phyloP scores from a whole-genome alignment of 1,140 invertebrate species.

The Aphelinus certus region DNA sequence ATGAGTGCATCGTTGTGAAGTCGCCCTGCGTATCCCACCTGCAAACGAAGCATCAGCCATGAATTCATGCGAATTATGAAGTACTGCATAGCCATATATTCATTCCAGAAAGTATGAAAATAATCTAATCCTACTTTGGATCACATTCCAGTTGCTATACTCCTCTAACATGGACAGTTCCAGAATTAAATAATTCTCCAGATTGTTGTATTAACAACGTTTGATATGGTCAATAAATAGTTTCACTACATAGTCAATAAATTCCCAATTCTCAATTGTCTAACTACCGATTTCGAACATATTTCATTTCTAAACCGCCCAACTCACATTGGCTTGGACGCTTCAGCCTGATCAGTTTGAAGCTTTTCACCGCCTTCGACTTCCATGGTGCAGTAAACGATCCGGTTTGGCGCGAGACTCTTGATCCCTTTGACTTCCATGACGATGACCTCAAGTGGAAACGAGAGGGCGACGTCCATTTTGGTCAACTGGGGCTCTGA shows the following conservation, averaged over 20 bases:
- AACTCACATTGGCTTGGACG: conserved; percentile 94
- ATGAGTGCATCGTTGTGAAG: conserved; percentile 96
- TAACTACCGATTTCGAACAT: neutral
- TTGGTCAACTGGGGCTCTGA: conserved; percentile 92
- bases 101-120: no score
- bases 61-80: no score
- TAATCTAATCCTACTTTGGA: no score
- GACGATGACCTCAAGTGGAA: conserved; percentile 94
- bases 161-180: no score
- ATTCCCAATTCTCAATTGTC: neutral
- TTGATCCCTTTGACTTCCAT: conserved; percentile 99
- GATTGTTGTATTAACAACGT: conserved; percentile 5
- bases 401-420: conserved; percentile 93
- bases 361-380: conserved; percentile 98
- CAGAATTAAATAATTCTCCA: neutral
- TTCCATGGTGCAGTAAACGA: conserved; percentile 99
- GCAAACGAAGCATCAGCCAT: neutral
- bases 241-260: neutral
- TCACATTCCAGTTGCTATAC: no score
- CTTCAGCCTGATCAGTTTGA: conserved; percentile 99
- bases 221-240: conserved; percentile 1
- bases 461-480: conserved; percentile 96
- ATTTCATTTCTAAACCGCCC: neutral
- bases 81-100: no score
- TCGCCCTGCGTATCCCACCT: conserved; percentile 98